These are phyloP conservation scores for Sisyra nigra DNA, from an alignment of 2,888 invertebrate species.

Conservation along the genomic window DNA sequence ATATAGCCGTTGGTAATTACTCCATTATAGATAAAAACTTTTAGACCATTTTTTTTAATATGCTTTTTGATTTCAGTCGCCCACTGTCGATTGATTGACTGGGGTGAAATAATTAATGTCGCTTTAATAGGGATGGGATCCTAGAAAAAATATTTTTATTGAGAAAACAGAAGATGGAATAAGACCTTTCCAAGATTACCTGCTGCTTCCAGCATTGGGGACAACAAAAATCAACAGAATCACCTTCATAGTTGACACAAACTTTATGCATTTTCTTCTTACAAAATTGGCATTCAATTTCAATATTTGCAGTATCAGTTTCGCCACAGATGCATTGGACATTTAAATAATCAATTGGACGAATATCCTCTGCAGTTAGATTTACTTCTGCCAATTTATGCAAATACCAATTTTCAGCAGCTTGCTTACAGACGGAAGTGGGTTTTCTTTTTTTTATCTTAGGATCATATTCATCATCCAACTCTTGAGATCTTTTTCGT, in stretches of 20 bases:
- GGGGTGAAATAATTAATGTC: conserved; percentile 58
- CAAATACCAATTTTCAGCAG: conserved; percentile 20
- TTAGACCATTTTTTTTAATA: conserved; percentile 29
- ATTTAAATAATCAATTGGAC: conserved; percentile 7
- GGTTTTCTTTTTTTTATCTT: not conserved
- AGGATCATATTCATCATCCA: conserved; percentile 3
- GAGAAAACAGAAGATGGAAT: no score
- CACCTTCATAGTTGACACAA: conserved; percentile 37
- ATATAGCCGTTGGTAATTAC: conserved; percentile 29
- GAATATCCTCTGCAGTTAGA: conserved; percentile 10
- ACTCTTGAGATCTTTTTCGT: not conserved
- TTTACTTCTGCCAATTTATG: conserved; percentile 16
- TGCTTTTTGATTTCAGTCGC: conserved; percentile 49
- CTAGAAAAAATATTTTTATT: not conserved
- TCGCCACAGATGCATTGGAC: conserved; percentile 29
- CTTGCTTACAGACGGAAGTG: conserved; percentile 14
- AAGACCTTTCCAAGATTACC: no score
- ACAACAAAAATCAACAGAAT: conserved; percentile 35
- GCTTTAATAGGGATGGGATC: conserved; percentile 19
- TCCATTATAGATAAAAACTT: conserved; percentile 37
- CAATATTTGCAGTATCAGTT: conserved; percentile 14
- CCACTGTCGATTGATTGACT: conserved; percentile 54
- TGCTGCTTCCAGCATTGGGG: conserved; percentile 44
- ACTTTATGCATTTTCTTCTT: conserved; percentile 40
- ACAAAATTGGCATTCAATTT: conserved; percentile 37